A percentile compares a stretch with the other conserved stretches of the same genome.
These are phyloP conservation scores for Aethina tumida DNA, from an alignment of 1,140 invertebrate genomes.

Conservation along the genomic window DNA sequence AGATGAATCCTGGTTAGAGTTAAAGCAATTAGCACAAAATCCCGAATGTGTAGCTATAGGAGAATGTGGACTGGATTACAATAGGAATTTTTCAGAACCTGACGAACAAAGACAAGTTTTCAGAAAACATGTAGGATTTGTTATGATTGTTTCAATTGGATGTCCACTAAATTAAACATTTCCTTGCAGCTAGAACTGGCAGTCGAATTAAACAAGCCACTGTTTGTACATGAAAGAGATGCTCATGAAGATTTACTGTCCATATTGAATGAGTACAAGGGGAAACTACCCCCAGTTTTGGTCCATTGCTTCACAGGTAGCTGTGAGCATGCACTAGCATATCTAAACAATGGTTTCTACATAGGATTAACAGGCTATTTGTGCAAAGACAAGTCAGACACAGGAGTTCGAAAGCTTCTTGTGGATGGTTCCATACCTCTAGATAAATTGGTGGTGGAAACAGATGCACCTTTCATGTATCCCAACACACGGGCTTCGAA, in stretches of 20 bases:
- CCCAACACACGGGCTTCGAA: slow-evolving; percentile 91
- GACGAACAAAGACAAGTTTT: slow-evolving; percentile 79
- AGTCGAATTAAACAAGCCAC: slow-evolving; percentile 75
- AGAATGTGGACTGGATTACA: slow-evolving; percentile 91
- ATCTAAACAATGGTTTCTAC: slow-evolving; percentile 82
- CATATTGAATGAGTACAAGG: slow-evolving; percentile 46
- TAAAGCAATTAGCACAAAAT: slow-evolving; percentile 62
- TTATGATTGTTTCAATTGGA: background rate
- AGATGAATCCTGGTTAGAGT: slow-evolving; percentile 62
- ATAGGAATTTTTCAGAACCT: slow-evolving; percentile 86
- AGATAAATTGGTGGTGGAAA: slow-evolving; percentile 79
- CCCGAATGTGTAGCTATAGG: slow-evolving; percentile 89
- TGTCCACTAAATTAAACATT: slow-evolving; percentile 7
- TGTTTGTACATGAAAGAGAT: slow-evolving; percentile 85
- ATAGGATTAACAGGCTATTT: slow-evolving; percentile 78
- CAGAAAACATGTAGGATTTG: slow-evolving; percentile 72
- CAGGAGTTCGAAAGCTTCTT: slow-evolving; percentile 74
- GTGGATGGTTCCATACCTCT: slow-evolving; percentile 71
- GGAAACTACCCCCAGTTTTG: slow-evolving; percentile 66
- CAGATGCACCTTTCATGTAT: slow-evolving; percentile 93
- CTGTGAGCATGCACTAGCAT: slow-evolving; percentile 69
- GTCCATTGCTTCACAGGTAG: slow-evolving; percentile 92
- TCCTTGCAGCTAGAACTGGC: slow-evolving; percentile 67
- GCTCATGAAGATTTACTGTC: slow-evolving; percentile 72
- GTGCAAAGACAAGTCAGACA: slow-evolving; percentile 90